Base-by-base conservation (phyloP, 2,888 invertebrate genomes). In the Lithosia quadra region DNA sequence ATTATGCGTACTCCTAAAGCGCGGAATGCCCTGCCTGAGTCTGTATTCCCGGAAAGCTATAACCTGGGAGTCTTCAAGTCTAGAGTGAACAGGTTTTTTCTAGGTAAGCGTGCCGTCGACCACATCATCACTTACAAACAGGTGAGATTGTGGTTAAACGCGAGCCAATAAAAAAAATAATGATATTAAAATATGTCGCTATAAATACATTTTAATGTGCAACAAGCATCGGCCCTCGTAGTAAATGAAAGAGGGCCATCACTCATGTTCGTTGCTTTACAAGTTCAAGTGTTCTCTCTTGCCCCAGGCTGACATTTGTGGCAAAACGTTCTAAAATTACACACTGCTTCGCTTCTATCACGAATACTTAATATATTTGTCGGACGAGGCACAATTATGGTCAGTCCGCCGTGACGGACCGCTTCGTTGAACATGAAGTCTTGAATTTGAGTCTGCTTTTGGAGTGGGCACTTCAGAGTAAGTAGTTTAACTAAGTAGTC, bases 291-390 rank as follows among this genome's bases (percentile, higher is more conserved):
- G 76, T 73, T 60, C 28, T 22, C 63, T 62, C 73, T 69, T 68
- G 80, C 82, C 83, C 72, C 76, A 68, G 80, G 84, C 86, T 77
- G 77, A 80, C 82, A 82, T 88, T 86, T 85, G 80, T 80, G 81
- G 87, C 78, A 84, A 88, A 88, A 88, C 83, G 86, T 81, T 89
- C 82, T 84, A 85, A 90, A 91, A 91, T 91, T 90, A 91, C 86
- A 90, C 82, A 90, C 77, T 78, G 75, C 33, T 69, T 75, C 79
- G 82, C 81, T 84, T 85, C 85, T 88, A 91, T 90, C 86, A 88
- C 86, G 88, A 89, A 89, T 88, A 89, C 87, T 90, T 91, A 90
- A 91, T 91, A 90, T 87, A 90, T 91, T 91, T 91, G 89, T 90
- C 84, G 90, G 90, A 82, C 83, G 82, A 84, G 83, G 82, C 81